phyloP scores from a whole-genome alignment of 2,888 invertebrate species.

The Drosophila anomalata region DNA sequence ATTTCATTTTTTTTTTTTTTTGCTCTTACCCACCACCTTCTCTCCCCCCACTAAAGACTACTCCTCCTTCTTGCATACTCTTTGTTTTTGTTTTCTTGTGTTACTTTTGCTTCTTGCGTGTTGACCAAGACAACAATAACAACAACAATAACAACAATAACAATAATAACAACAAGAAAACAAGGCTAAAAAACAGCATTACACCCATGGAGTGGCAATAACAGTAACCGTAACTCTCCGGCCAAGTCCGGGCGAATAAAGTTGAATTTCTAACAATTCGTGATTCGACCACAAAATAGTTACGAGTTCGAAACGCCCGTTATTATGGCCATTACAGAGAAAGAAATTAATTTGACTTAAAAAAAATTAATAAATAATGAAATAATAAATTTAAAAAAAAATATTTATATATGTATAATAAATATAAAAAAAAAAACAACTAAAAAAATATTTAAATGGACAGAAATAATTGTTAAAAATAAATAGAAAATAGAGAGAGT shows the following conservation, averaged over 20 bases:
- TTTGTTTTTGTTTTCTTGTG: slow-evolving; percentile 34
- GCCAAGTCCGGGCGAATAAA: slow-evolving; percentile 30
- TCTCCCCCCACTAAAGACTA: neutral
- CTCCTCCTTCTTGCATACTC: slow-evolving; percentile 1
- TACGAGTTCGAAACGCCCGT: slow-evolving; percentile 32
- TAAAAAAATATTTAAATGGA: no score
- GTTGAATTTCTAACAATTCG: slow-evolving; percentile 63
- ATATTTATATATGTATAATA: no score
- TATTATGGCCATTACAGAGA: slow-evolving; percentile 15
- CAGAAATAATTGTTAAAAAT: neutral
- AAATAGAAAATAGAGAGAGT: no score
- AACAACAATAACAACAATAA: slow-evolving; percentile 22
- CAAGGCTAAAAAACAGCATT: slow-evolving; percentile 24
- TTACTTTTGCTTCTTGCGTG: slow-evolving; percentile 66
- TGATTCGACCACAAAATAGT: slow-evolving; percentile 56
- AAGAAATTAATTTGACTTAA: neutral
- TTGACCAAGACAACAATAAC: slow-evolving; percentile 45
- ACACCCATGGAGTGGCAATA: slow-evolving; percentile 26
- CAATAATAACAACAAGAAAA: slow-evolving; percentile 19
- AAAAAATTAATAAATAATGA: neutral
- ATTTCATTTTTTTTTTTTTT: slow-evolving; percentile 35
- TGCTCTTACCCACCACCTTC: neutral
- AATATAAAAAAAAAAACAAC: no score
- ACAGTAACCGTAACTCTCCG: slow-evolving; percentile 24
- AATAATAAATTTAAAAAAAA: no score